These are phyloP conservation scores for Apotomis betuletana DNA, from an alignment of 2,888 invertebrate genomes.

Conservation along the genomic window DNA sequence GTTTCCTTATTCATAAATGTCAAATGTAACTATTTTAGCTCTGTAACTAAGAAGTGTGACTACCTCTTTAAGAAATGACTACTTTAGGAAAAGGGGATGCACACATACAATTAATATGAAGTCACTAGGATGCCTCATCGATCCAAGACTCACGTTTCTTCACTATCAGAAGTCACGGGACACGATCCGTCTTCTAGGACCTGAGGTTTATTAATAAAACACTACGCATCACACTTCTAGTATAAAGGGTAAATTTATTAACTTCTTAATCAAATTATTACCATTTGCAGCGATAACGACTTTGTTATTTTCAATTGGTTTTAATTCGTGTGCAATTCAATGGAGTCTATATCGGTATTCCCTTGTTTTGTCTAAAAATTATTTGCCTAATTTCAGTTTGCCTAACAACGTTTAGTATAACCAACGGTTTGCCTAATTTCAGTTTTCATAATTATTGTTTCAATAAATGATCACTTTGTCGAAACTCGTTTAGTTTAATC, in stretches of 20 bases:
- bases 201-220: slow-evolving; percentile 5
- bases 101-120: neutral
- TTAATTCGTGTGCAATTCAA: neutral
- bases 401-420: too few relatives aligned
- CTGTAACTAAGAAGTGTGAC: too few relatives aligned
- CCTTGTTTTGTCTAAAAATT: too few relatives aligned
- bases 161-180: neutral
- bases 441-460: too few relatives aligned
- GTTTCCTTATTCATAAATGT: too few relatives aligned
- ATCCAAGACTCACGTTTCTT: neutral
- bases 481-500: too few relatives aligned
- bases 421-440: too few relatives aligned
- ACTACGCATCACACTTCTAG: neutral
- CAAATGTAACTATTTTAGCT: too few relatives aligned
- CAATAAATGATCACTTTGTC: too few relatives aligned
- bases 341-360: neutral
- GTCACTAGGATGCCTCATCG: slow-evolving; percentile 1
- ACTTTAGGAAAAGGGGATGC: too few relatives aligned
- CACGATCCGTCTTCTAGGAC: slow-evolving; percentile 9
- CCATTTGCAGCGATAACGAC: slow-evolving; percentile 10
- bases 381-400: too few relatives aligned
- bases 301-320: slow-evolving; percentile 17
- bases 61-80: too few relatives aligned
- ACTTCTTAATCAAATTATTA: slow-evolving; percentile 10
- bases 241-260: slow-evolving; percentile 14